Evolutionary conservation across 1,140 invertebrate genomes (phyloP).

Genomic region (Oryzaephilus surinamensis): DNA sequence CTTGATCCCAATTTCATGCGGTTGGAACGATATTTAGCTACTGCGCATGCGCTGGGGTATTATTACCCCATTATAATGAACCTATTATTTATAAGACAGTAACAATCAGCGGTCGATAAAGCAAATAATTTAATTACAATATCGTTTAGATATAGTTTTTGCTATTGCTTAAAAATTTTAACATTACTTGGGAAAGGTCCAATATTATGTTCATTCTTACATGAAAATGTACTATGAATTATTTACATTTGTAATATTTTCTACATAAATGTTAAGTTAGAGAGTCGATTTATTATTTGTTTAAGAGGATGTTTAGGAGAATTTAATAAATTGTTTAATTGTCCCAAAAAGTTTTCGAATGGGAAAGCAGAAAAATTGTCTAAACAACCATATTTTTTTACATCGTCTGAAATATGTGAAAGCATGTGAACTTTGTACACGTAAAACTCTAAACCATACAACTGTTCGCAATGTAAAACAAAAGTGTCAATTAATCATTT

Average conservation of each 20-base stretch:
- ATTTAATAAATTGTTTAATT: conserved; percentile 7
- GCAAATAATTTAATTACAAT: neutral
- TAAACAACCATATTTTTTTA: conserved; percentile 16
- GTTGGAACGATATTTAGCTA: too few species aligned
- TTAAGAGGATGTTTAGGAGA: conserved; percentile 8
- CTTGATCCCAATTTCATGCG: too few species aligned
- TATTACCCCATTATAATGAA: too few species aligned
- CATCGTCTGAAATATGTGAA: conserved; percentile 20
- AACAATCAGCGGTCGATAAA: neutral
- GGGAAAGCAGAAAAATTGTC: conserved; percentile 14
- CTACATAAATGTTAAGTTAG: neutral
- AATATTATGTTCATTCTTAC: neutral
- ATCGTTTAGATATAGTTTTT: neutral
- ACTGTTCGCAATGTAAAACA: conserved; percentile 9
- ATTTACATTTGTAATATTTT: neutral
- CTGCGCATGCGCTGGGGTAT: too few species aligned
- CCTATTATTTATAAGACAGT: neutral
- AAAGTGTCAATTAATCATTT: conserved; percentile 12
- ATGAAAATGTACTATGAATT: neutral
- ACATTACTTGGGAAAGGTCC: neutral
- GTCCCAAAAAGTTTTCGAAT: conserved; percentile 14
- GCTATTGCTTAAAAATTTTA: conserved; percentile 1
- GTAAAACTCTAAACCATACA: conserved; percentile 18
- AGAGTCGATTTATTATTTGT: conserved; percentile 5
- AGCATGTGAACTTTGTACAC: conserved; percentile 22